phyloP scores from a whole-genome alignment of 2,888 invertebrate species.

The Plebejus anna region DNA sequence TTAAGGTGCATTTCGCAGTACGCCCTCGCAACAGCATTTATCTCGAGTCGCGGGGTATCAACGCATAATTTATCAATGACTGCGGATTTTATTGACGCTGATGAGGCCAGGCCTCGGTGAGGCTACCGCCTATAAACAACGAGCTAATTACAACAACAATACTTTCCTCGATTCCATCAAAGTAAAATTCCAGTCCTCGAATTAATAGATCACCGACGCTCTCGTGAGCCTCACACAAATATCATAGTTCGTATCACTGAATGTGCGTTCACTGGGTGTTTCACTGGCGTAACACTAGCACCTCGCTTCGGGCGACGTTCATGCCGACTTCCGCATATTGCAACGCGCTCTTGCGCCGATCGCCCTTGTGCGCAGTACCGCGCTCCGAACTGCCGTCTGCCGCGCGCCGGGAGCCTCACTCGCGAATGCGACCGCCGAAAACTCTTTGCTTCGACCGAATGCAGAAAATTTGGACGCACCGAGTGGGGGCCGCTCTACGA shows the following conservation, averaged over 20 bases:
- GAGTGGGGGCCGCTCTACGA: slow-evolving; percentile 78
- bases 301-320: slow-evolving; percentile 49
- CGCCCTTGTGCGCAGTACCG: slow-evolving; percentile 44
- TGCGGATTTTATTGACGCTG: slow-evolving; percentile 54
- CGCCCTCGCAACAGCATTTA: slow-evolving; percentile 54
- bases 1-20: slow-evolving; percentile 68
- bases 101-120: slow-evolving; percentile 45
- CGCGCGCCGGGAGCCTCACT: slow-evolving; percentile 72
- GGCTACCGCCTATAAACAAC: background rate
- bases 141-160: slow-evolving; percentile 49
- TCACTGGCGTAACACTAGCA: slow-evolving; percentile 65
- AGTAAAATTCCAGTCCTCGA: slow-evolving; percentile 68
- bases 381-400: slow-evolving; percentile 65
- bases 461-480: slow-evolving; percentile 78
- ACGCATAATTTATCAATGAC: slow-evolving; percentile 73
- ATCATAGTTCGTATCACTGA: slow-evolving; percentile 73
- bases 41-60: slow-evolving; percentile 65
- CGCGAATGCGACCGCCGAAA: slow-evolving; percentile 77
- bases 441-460: slow-evolving; percentile 73
- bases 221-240: slow-evolving; percentile 64
- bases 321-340: slow-evolving; percentile 77
- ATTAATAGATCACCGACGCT: slow-evolving; percentile 66
- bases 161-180: slow-evolving; percentile 77
- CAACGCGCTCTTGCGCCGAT: slow-evolving; percentile 61
- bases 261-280: slow-evolving; percentile 60